phyloP scores from a whole-genome alignment of 2,888 invertebrate genomes.

The Odontomyia ornata region DNA sequence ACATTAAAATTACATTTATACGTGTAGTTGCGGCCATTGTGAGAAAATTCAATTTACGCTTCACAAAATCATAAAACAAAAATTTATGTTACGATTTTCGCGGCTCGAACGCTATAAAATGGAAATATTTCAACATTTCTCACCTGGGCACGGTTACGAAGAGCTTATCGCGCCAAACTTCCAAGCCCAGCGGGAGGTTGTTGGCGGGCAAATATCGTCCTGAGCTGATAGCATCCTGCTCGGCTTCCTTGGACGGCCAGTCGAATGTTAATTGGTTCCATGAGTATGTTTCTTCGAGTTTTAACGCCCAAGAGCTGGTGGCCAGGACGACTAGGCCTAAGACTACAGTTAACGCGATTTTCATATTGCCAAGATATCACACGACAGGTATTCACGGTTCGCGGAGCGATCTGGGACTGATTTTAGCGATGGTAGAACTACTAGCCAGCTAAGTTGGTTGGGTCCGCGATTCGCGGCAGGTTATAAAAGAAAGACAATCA shows the following conservation, averaged over 20 bases:
- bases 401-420: slow-evolving; percentile 22
- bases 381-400: slow-evolving; percentile 3
- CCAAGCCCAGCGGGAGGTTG: slow-evolving; percentile 77
- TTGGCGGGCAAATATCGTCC: slow-evolving; percentile 71
- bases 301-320: slow-evolving; percentile 56
- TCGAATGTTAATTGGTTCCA: slow-evolving; percentile 76
- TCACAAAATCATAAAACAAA: background rate
- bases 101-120: background rate
- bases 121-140: slow-evolving; percentile 45
- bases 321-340: slow-evolving; percentile 40
- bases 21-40: background rate
- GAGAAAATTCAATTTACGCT: background rate
- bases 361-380: background rate
- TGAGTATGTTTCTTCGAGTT: slow-evolving; percentile 71
- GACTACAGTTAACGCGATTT: background rate
- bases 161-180: slow-evolving; percentile 75
- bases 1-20: background rate
- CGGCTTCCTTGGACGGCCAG: slow-evolving; percentile 71
- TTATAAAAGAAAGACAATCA: background rate
- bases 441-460: background rate
- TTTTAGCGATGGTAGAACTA: background rate
- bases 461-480: background rate
- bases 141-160: slow-evolving; percentile 76
- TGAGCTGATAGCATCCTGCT: slow-evolving; percentile 69
- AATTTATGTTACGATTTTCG: background rate